phyloP scores from a whole-genome alignment of 2,113 vertebrate species.

The Bos javanicus region DNA sequence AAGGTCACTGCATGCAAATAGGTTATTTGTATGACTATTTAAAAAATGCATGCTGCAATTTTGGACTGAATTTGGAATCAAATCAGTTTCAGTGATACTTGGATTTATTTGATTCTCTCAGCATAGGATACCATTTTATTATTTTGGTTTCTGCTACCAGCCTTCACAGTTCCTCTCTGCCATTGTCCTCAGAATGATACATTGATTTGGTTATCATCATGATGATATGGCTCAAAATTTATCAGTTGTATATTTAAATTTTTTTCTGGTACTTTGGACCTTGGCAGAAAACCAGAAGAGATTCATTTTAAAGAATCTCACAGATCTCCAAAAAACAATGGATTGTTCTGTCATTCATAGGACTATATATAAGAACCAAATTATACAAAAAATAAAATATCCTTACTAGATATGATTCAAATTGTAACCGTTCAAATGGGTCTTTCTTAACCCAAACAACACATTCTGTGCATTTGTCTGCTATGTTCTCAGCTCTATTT shows the following conservation, averaged over 20 bases:
- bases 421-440: not conserved
- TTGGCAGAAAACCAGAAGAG: not conserved
- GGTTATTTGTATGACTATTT: not conserved
- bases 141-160: not conserved
- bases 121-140: not conserved
- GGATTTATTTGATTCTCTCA: not conserved
- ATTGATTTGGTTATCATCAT: not conserved
- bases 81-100: not conserved
- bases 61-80: not conserved
- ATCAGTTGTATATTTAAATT: not conserved
- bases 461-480: not conserved
- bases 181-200: not conserved
- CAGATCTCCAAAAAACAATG: not conserved
- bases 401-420: not conserved
- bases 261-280: not conserved
- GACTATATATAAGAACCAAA: not conserved
- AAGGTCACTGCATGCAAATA: slow-evolving; percentile 40
- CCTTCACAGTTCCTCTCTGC: not conserved
- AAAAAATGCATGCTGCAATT: not conserved
- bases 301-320: not conserved
- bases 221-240: not conserved
- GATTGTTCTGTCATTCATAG: not conserved
- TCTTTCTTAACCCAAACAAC: not conserved
- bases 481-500: not conserved
- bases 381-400: not conserved